Evolutionary conservation across 2,888 invertebrate species (phyloP), one percentile per base, ranked within the genome.

Genomic region (Molorchus minor): DNA sequence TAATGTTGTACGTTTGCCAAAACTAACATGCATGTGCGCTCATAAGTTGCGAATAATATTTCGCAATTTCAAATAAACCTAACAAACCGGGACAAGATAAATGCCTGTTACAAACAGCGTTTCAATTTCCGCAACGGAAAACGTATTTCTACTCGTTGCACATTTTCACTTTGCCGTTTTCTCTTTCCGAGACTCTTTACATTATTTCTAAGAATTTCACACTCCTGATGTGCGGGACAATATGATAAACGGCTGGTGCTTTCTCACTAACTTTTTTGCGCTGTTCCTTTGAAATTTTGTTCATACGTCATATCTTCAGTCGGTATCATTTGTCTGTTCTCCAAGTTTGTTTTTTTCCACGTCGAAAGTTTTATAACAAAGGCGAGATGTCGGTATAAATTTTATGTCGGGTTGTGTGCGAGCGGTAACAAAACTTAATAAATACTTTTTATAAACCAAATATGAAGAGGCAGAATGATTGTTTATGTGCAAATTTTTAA

Each of bases 191-290:
- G 25, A 38, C 29, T 38, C 21, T 25, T 38, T 25, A 13, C 49
- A 38, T 49, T 38, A 54, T 54, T 38, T 54, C 54, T 54, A 44
- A 54, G 54, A 54, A 44, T 54, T 54, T 54, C 36, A 54, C 44
- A 54, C 54, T 44, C 16, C 12, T 25, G 35, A 38, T 35, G 49
- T 38, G 21, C 21, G 16, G 25, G 54, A 44, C 54, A 44, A 29
- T 36, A 43, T 43, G 53, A 43, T 38, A 43, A 43, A 43, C 53
- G 53, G 45, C 29, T 25, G 43, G 44, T 45, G 54, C 44, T 44
- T 44, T 35, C 53, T 45, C 44, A 21, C 33, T 35, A 35, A 21
- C 35, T 54, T 40, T 21, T 38, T 38, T n/a, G 49, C 35, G 35
- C 15, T 5, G 36, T 20, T 36, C 13, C 41, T 12, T 33, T 41